These are phyloP conservation scores for Clarias macrocephalus DNA, from an alignment of 2,113 vertebrate species.

Conservation along the genomic window DNA sequence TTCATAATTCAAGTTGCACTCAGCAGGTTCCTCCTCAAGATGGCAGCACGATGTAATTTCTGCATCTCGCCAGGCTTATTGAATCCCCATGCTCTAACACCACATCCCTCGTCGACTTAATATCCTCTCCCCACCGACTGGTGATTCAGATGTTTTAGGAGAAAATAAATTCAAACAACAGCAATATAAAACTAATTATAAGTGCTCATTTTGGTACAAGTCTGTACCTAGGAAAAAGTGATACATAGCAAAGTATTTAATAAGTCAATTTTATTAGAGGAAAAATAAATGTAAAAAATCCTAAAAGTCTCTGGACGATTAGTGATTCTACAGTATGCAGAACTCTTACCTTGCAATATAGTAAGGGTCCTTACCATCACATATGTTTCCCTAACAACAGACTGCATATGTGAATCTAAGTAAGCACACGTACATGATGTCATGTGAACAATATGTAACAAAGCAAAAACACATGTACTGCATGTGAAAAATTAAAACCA, in stretches of 20 bases:
- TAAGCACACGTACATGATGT: neutral
- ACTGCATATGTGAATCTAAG: neutral
- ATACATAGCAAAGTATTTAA: neutral
- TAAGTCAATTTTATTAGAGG: neutral
- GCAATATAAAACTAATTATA: neutral
- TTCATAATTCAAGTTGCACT: neutral
- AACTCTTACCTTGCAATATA: neutral
- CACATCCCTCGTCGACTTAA: neutral
- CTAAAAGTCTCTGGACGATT: too few species aligned
- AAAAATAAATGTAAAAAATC: neutral
- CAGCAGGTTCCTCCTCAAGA: slow-evolving; percentile 9
- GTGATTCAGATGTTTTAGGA: neutral
- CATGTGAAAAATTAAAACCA: neutral
- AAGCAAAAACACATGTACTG: neutral
- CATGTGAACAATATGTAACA: neutral
- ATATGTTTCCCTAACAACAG: neutral
- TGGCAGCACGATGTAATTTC: slow-evolving; percentile 12
- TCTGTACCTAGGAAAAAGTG: neutral
- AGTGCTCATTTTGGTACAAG: neutral
- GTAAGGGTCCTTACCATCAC: neutral
- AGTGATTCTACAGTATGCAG: neutral
- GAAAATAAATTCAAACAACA: neutral
- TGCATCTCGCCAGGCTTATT: neutral
- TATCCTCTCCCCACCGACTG: neutral
- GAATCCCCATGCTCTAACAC: neutral